A percentile compares a stretch with the other conserved stretches of the same genome.
These are phyloP conservation scores for Crioceris asparagi DNA, from an alignment of 2,888 invertebrate species.

Conservation along the genomic window DNA sequence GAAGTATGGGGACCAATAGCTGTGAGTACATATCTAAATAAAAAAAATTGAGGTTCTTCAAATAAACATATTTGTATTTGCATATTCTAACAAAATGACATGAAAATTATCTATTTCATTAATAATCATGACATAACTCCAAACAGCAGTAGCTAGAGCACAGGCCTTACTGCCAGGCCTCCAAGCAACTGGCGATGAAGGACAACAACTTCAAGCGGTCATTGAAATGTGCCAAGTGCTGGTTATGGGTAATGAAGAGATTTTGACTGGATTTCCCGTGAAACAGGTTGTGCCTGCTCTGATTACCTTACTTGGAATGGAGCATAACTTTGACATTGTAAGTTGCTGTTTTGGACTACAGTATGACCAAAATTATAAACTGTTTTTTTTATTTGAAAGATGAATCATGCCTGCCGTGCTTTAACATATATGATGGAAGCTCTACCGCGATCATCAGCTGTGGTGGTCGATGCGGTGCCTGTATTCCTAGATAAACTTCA, in stretches of 20 bases:
- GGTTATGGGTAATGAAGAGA: slow-evolving; percentile 99
- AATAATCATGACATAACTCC: neutral
- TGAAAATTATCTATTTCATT: neutral
- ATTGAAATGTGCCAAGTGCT: slow-evolving; percentile 98
- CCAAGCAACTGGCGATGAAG: slow-evolving; percentile 89
- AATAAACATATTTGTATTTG: no score
- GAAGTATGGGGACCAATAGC: slow-evolving; percentile 84
- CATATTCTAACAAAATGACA: no score
- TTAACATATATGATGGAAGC: slow-evolving; percentile 99
- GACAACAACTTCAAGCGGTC: slow-evolving; percentile 90
- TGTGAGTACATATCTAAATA: slow-evolving; percentile 47
- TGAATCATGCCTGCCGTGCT: slow-evolving; percentile 98
- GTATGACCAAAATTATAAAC: neutral
- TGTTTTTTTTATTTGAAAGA: slow-evolving; percentile 41
- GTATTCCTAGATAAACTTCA: slow-evolving; percentile 94
- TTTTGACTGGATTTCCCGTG: slow-evolving; percentile 94
- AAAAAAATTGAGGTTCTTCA: no score
- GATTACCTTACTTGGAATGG: slow-evolving; percentile 84
- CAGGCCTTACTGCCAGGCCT: slow-evolving; percentile 86
- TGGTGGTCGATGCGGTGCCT: slow-evolving; percentile 95
- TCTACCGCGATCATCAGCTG: slow-evolving; percentile 87
- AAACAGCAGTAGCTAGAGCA: slow-evolving; percentile 68
- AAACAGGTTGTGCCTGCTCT: slow-evolving; percentile 95
- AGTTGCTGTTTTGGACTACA: slow-evolving; percentile 21
- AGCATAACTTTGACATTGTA: slow-evolving; percentile 97